Evolutionary conservation across 2,888 invertebrate genomes (phyloP).

Genomic region (Eristalinus aeneus): DNA sequence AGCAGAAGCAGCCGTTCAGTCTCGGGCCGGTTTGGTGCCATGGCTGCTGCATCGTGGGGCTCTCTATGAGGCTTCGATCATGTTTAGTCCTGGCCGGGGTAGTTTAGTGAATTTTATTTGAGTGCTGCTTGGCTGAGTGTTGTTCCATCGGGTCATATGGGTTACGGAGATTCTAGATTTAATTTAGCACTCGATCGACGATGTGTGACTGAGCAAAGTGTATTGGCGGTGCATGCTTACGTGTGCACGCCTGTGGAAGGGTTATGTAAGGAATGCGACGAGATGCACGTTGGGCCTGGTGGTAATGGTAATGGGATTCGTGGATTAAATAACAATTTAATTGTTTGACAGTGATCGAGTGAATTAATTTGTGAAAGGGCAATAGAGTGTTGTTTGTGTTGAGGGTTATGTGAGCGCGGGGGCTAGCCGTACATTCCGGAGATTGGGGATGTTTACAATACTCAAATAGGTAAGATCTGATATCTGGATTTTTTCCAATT

Average conservation of each 20-base stretch:
- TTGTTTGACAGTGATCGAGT: constrained; percentile 58
- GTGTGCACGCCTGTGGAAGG: constrained; percentile 9
- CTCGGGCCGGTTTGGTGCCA: constrained; percentile 42
- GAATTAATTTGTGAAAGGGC: constrained; percentile 43
- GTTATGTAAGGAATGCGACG: constrained; percentile 60
- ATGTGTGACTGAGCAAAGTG: constrained; percentile 34
- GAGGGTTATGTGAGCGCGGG: not conserved
- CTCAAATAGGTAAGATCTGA: no score
- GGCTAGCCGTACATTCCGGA: no score
- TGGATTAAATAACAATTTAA: constrained; percentile 70
- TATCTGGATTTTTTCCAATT: no score
- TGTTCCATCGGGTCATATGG: constrained; percentile 63
- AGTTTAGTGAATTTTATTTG: constrained; percentile 64
- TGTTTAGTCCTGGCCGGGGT: constrained; percentile 54
- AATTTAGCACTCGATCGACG: constrained; percentile 33
- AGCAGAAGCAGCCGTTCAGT: constrained; percentile 53
- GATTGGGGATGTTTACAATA: no score
- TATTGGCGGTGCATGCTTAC: constrained; percentile 11
- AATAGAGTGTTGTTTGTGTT: not conserved
- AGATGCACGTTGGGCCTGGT: constrained; percentile 14
- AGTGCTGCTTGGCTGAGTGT: constrained; percentile 41
- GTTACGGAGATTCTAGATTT: constrained; percentile 64
- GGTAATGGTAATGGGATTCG: constrained; percentile 61
- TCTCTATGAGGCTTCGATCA: constrained; percentile 43
- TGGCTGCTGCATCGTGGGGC: not conserved